Evolutionary conservation across 2,113 vertebrate genomes (phyloP).

Genomic region (Kryptolebias marmoratus): DNA sequence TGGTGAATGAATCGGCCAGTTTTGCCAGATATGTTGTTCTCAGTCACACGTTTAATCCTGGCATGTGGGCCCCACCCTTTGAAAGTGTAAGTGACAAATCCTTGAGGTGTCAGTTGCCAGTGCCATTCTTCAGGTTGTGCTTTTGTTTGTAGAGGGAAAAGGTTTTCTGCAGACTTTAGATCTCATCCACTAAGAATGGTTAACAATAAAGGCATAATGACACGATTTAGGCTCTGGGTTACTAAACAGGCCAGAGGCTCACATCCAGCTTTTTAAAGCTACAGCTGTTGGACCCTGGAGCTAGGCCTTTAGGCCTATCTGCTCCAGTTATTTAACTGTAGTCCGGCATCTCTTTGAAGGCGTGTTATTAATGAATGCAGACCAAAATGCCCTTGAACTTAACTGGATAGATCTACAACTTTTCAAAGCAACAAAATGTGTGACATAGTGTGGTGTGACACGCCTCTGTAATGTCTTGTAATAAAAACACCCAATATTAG

Average conservation of each 20-base stretch:
- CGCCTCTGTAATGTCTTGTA: background rate
- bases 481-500: background rate
- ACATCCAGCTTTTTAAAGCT: background rate
- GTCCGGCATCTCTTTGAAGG: background rate
- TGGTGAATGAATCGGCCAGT: too few species aligned
- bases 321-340: background rate
- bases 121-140: background rate
- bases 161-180: background rate
- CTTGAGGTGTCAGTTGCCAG: background rate
- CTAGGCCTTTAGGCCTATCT: slow-evolving; percentile 2
- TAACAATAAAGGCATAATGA: background rate
- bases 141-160: background rate
- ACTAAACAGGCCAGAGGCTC: background rate
- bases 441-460: slow-evolving; percentile 6
- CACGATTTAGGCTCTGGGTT: background rate
- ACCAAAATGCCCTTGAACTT: slow-evolving; percentile 3
- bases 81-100: background rate
- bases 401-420: background rate
- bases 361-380: background rate
- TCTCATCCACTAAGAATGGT: background rate
- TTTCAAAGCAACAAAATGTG: background rate
- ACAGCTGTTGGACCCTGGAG: background rate
- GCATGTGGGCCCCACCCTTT: background rate
- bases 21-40: background rate
- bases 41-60: background rate